Base-by-base conservation (phyloP, 2,113 vertebrate species). In the Chiloscyllium plagiosum region DNA sequence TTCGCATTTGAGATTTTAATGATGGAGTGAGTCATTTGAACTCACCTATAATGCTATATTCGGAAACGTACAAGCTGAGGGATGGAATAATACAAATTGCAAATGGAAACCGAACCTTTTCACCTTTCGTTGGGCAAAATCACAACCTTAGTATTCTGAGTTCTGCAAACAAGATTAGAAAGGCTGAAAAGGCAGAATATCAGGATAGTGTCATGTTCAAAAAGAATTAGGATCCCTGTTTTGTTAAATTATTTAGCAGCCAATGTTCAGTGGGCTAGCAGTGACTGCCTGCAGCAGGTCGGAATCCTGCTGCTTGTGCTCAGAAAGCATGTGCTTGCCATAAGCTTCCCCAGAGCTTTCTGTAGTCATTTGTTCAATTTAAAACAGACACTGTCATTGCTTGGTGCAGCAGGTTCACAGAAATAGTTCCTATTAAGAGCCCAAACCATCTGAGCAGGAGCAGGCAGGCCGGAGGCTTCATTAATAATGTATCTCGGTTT, bases 401-500 rank as follows among this genome's bases (percentile, higher is more conserved):
- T 97, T 96, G 0, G 26, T 96, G 97, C 97, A 97, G 97, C 97
- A 97, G 52, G 97, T 97, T 98, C 97, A 97, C 97, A 98, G 97
- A 97, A 97, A 97, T 97, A 97, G 96, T 97, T 97, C 97, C 97
- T 97, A 95, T 97, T 98, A 98, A 98, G 98, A 97, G 97, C 97
- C 97, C 96, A 97, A 98, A 97, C 98, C 98, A 98, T 98, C 98
- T 98, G 97, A 98, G 98, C 96, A 96, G 96, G 97, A 97, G 97
- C 96, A 97, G 98, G 97, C 97, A 97, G 97, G 97, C 97, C 97
- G 97, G 97, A 97, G 97, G 97, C 96, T 97, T 97, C 98, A 98
- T 98, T 97, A 98, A 98, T 98, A 98, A 98, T 98, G 97, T 97
- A 98, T 98, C 97, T 96, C 92, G 96, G 97, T 97, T 98, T 98